phyloP scores from a whole-genome alignment of 2,888 invertebrate genomes.

The Piscicola geometra region DNA sequence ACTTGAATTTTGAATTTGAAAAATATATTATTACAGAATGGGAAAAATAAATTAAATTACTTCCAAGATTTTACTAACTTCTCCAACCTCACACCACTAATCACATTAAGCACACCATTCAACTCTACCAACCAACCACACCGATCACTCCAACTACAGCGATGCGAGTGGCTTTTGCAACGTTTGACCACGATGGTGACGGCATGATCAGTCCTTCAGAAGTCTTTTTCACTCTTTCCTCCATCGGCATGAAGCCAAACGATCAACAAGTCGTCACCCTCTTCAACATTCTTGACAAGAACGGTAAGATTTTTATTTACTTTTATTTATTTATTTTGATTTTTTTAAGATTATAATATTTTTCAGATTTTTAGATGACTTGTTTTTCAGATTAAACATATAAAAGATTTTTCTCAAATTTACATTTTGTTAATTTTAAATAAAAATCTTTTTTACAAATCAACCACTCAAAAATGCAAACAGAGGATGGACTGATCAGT shows the following conservation, averaged over 20 bases:
- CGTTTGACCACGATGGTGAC: slow-evolving; percentile 30
- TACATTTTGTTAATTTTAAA: too few relatives aligned
- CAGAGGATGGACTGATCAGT: slow-evolving; percentile 20
- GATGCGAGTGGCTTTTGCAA: slow-evolving; percentile 26
- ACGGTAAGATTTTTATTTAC: too few relatives aligned
- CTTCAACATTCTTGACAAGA: slow-evolving; percentile 23
- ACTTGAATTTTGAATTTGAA: background rate
- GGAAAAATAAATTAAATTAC: too few relatives aligned
- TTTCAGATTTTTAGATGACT: too few relatives aligned
- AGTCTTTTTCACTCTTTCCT: slow-evolving; percentile 12
- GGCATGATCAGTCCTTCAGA: slow-evolving; percentile 30
- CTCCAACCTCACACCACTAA: background rate
- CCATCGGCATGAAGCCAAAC: slow-evolving; percentile 8
- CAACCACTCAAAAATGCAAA: background rate
- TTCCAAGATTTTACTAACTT: too few relatives aligned
- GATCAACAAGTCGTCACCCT: background rate
- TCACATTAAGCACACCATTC: background rate
- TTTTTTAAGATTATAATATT: too few relatives aligned
- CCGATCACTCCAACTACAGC: slow-evolving; percentile 8
- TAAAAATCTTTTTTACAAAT: background rate
- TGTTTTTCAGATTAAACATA: too few relatives aligned
- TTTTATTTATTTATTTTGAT: too few relatives aligned
- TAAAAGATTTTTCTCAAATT: too few relatives aligned
- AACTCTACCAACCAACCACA: too few relatives aligned
- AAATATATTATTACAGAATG: too few relatives aligned